Evolutionary conservation across 2,113 vertebrate genomes (phyloP), one percentile per base, ranked within the genome.

Genomic region (Turdus rufiventris): DNA sequence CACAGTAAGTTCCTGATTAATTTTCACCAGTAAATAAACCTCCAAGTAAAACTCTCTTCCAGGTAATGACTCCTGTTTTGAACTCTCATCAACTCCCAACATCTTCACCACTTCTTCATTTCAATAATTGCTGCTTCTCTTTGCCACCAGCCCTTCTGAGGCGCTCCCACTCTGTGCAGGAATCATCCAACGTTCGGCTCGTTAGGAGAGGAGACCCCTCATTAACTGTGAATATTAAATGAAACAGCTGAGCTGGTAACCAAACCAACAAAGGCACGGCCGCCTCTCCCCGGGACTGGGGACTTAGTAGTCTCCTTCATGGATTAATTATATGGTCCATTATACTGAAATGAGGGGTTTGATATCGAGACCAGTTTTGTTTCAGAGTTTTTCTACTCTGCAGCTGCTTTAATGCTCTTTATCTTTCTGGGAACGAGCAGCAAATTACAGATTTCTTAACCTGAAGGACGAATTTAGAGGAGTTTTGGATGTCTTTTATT

Each of bases 291-390:
- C 90, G 20, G 24, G 91, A 97, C 77, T 96, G 97, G 88, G 72
- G 91, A 94, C 91, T 97, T 96, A 72, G 96, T 95, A 91, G 83
- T 97, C 96, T 96, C 79, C 18, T 96, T 96, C 97, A 93, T 93
- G 95, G 97, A 96, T 98, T 98, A 97, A 98, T 98, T 98, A 98
- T 91, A 96, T 95, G 97, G 89, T 94, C 96, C 97, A 97, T 98
- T 97, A 95, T 98, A 94, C 93, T 23, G 77, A 91, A 96, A 97
- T 94, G 91, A 72, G 78, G 86, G 33, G 61, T 89, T 97, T 96
- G 87, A 96, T 96, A 96, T 89, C 42, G 16, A 95, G 93, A 92
- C 71, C 29, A 25, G 68, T 42, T 95, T 90, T 91, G 93, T 94
- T 89, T 70, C 66, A 11, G 50, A 47, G 81, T 43, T 93, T 95